Percentiles rank a stretch among this genome's conserved stretches.
Evolutionary conservation across 2,888 invertebrate genomes (phyloP).

Genomic region (Eucriotettix oculatus): DNA sequence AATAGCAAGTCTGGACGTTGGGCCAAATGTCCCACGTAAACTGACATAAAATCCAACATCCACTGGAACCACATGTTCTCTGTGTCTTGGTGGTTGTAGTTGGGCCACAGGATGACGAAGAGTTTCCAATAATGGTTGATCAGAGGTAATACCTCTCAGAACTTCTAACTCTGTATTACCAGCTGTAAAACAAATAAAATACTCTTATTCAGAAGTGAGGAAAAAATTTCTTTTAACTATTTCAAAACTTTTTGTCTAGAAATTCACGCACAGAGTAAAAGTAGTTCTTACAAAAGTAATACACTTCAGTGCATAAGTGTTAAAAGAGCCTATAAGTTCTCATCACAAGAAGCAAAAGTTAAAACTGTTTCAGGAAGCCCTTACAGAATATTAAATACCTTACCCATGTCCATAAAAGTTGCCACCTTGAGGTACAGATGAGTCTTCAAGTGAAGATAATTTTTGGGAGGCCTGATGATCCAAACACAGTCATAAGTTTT

Average conservation of each 20-base stretch:
- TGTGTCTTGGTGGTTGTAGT: constrained; percentile 19
- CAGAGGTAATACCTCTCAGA: constrained; percentile 50
- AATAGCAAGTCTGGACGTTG: constrained; percentile 44
- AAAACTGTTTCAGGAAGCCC: not conserved
- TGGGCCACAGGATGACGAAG: constrained; percentile 33
- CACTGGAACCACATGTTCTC: constrained; percentile 43
- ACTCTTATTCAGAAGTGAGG: too few species aligned
- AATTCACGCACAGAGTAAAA: too few species aligned
- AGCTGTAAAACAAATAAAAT: constrained; percentile 22
- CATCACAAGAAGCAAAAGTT: too few species aligned
- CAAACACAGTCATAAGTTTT: constrained; percentile 52
- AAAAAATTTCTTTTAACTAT: too few species aligned
- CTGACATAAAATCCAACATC: constrained; percentile 51
- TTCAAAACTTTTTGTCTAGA: too few species aligned
- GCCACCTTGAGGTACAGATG: constrained; percentile 45
- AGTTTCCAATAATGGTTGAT: constrained; percentile 38
- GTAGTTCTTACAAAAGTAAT: too few species aligned
- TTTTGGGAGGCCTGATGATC: constrained; percentile 48
- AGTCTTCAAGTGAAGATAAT: constrained; percentile 45
- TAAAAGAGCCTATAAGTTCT: too few species aligned
- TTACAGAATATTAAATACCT: constrained; percentile 4
- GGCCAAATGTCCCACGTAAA: constrained; percentile 43
- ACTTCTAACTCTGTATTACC: constrained; percentile 43
- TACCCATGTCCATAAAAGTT: constrained; percentile 38
- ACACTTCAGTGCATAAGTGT: too few species aligned